Base-by-base conservation (phyloP, 1,140 invertebrate species). In the Papilio helenus region DNA sequence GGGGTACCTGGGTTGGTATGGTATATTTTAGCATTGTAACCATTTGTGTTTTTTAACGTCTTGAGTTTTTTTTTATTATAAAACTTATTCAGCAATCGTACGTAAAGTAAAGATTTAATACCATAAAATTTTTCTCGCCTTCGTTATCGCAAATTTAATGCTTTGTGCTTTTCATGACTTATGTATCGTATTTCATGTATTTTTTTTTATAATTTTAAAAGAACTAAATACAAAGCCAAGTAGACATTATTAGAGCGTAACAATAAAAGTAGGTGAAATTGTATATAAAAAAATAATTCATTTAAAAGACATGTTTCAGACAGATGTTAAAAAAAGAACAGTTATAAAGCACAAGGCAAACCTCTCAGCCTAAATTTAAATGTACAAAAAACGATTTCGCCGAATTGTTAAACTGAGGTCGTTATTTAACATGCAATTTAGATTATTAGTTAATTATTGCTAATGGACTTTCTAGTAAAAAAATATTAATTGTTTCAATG, bases 321-420 rank as follows among this genome's bases (percentile, higher is more conserved):
- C 18, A 26, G 26, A 77, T 39, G 34, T 65, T 77, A 65, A 65
- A 77, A 44, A 77, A 77, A 26, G 29, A 20, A 65, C 10, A 65
- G 23, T 26, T 74, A 49, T 65, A 77, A 77, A 77, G 58, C 34
- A 61, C 76, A 77, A 77, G 76, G 76, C 44, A n/a, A 77, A 65
- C 76, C 9, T 42, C n/a, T 65, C 55, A 29, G 55, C 55, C 51
- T 23, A 61, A 77, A 77, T 65, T 42, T n/a, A 55, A 18, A 42
- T 42, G 34, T 20, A 61, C 29, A 61, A 77, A 61, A 55, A 77
- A 49, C 55, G 55, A 61, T 77, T 77, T 65, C 76, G 55, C 10
- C 16, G 34, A 77, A 77, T 61, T 20, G 39, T 74, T 16, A 42
- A 74, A 20, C 51, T 77, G 51, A 77, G 55, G 55, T 77, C 76